These are phyloP conservation scores for Illadopsis cleaveri DNA, from an alignment of 2,113 vertebrate species.

Conservation along the genomic window DNA sequence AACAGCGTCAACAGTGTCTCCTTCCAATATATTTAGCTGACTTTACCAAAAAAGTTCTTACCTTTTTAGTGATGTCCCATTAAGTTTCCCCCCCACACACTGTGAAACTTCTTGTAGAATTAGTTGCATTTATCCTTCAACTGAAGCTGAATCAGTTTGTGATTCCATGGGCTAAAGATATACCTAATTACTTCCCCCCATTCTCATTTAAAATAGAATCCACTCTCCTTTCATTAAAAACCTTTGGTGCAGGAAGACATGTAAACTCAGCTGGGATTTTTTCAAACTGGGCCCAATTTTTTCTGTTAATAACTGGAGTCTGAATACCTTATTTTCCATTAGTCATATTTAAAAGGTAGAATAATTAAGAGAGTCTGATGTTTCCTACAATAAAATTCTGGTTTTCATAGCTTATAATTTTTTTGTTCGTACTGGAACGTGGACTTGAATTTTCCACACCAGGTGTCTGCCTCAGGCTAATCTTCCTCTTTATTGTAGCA, in stretches of 20 bases:
- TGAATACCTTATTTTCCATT: background rate
- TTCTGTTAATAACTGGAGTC: background rate
- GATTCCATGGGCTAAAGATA: background rate
- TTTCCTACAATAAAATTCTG: background rate
- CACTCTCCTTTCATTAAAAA: background rate
- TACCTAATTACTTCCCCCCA: background rate
- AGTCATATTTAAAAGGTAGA: background rate
- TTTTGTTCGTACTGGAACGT: background rate
- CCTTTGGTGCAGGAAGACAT: background rate
- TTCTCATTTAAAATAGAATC: background rate
- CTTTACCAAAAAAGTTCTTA: background rate
- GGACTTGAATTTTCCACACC: background rate
- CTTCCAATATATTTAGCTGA: background rate
- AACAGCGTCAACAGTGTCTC: background rate
- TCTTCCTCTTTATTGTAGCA: background rate
- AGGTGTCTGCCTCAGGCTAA: background rate
- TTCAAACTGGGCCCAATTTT: background rate
- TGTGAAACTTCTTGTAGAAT: background rate
- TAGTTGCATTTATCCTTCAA: background rate
- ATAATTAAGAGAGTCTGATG: background rate
- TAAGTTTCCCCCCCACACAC: fast-evolving
- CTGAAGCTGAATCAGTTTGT: background rate
- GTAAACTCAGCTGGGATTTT: background rate
- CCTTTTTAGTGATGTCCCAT: fast-evolving
- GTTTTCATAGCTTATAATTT: background rate